A percentile compares a stretch with the other conserved stretches of the same genome.
Conservation (phyloP, 2,888 invertebrate genomes). For the Thymelicus sylvestris region DNA sequence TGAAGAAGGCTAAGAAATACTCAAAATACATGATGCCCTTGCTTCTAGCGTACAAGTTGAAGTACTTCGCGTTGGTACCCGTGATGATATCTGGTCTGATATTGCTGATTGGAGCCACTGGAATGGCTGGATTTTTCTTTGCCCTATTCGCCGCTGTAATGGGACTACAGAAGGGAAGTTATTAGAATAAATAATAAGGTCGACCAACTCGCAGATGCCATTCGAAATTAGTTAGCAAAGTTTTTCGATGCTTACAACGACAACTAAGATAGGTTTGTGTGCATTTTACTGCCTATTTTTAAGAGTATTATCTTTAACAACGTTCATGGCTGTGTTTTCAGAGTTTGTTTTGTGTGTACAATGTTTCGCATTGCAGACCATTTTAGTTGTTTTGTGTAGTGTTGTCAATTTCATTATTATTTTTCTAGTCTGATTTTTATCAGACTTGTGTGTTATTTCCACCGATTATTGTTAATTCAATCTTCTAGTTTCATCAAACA, state of each 20-base stretch:
- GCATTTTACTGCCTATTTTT: conserved; percentile 33
- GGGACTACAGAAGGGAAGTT: conserved; percentile 86
- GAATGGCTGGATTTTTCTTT: conserved; percentile 94
- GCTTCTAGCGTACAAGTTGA: conserved; percentile 92
- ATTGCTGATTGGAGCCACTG: conserved; percentile 90
- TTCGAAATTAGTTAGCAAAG: conserved; percentile 60
- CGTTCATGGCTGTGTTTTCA: conserved; percentile 37
- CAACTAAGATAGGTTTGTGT: conserved; percentile 40
- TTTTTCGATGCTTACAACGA: conserved; percentile 40
- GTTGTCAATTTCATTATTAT: conserved; percentile 22
- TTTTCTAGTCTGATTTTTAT: conserved; percentile 32
- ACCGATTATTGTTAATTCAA: conserved; percentile 32
- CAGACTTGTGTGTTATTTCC: conserved; percentile 29
- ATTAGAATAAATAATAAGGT: conserved; percentile 61
- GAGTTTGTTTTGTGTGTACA: conserved; percentile 29
- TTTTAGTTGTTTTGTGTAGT: conserved; percentile 43
- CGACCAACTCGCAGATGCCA: conserved; percentile 72
- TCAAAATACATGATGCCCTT: conserved; percentile 90
- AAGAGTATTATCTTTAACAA: conserved; percentile 32
- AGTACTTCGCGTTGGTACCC: conserved; percentile 91
- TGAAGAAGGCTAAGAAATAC: conserved; percentile 81
- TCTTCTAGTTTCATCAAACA: conserved; percentile 20
- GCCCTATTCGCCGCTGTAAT: conserved; percentile 93
- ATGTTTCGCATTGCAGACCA: conserved; percentile 30
- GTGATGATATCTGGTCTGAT: conserved; percentile 89